These are phyloP conservation scores for Cyrtodaria siliqua DNA, from an alignment of 2,888 invertebrate genomes.

Conservation along the genomic window DNA sequence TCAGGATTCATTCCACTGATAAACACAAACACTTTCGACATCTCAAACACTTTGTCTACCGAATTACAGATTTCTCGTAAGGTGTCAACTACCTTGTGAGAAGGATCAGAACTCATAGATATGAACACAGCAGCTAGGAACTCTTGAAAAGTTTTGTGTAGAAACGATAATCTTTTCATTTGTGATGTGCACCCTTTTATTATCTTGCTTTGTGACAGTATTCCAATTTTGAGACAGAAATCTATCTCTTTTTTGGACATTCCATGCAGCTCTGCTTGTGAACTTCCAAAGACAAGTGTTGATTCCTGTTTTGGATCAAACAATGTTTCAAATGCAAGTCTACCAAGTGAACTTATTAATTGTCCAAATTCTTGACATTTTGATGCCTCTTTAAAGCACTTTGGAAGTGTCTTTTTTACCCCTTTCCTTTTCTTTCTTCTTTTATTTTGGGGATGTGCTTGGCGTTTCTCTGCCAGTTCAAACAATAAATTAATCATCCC, in stretches of 20 bases:
- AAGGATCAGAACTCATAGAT: background rate
- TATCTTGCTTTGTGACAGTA: slow-evolving; percentile 7
- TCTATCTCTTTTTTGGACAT: background rate
- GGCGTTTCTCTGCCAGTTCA: background rate
- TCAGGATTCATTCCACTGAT: too few species aligned
- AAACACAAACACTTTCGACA: too few species aligned
- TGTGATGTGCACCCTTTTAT: background rate
- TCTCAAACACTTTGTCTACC: too few species aligned
- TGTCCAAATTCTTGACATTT: background rate
- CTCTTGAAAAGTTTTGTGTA: slow-evolving; percentile 22
- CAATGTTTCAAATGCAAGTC: slow-evolving; percentile 2
- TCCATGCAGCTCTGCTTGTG: too few species aligned
- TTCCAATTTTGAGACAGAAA: slow-evolving; percentile 1
- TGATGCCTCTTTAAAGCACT: background rate
- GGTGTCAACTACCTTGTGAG: too few species aligned
- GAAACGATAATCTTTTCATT: background rate
- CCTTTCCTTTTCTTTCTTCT: too few species aligned
- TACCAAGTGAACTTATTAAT: background rate
- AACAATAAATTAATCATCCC: slow-evolving; percentile 24
- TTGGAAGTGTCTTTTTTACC: background rate
- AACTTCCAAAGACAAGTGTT: background rate
- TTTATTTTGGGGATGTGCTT: too few species aligned
- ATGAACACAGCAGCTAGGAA: slow-evolving; percentile 13
- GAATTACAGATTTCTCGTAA: too few species aligned
- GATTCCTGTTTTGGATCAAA: background rate